phyloP scores from a whole-genome alignment of 2,797 vertebrate genomes.

The Neoniphon sammara region DNA sequence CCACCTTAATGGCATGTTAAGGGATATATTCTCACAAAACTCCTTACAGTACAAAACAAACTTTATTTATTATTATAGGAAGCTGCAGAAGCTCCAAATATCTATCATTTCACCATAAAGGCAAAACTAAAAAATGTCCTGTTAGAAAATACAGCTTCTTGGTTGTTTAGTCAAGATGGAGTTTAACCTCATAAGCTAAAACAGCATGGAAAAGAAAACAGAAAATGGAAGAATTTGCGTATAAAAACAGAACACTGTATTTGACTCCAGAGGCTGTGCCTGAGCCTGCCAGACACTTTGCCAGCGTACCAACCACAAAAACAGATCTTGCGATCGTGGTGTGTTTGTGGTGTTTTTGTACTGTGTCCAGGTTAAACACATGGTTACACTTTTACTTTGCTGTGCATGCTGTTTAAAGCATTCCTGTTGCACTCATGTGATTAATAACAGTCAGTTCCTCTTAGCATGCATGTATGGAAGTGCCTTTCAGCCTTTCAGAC shows the following conservation, averaged over 20 bases:
- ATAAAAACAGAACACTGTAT: not conserved
- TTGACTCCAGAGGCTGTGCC: constrained; percentile 41
- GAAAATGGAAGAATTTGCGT: not conserved
- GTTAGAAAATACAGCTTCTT: not conserved
- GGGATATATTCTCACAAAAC: not conserved
- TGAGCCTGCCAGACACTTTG: constrained; percentile 61
- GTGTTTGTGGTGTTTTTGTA: constrained; percentile 53
- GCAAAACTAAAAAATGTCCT: not conserved
- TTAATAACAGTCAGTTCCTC: not conserved
- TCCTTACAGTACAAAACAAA: not conserved
- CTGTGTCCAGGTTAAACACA: constrained; percentile 43
- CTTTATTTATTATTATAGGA: not conserved
- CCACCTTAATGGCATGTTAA: not conserved
- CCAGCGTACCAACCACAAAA: constrained; percentile 60
- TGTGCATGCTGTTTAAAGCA: constrained; percentile 56
- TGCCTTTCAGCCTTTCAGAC: constrained; percentile 14
- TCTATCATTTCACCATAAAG: too few species aligned
- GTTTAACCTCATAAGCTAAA: not conserved
- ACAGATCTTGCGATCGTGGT: constrained; percentile 28
- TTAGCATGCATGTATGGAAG: constrained; percentile 35
- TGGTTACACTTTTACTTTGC: constrained; percentile 46
- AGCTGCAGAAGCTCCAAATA: too few species aligned
- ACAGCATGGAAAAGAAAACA: not conserved
- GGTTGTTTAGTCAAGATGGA: not conserved
- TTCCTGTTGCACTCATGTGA: constrained; percentile 26